Evolutionary conservation across 2,113 vertebrate genomes (phyloP).

Genomic region (Elachura formosa): DNA sequence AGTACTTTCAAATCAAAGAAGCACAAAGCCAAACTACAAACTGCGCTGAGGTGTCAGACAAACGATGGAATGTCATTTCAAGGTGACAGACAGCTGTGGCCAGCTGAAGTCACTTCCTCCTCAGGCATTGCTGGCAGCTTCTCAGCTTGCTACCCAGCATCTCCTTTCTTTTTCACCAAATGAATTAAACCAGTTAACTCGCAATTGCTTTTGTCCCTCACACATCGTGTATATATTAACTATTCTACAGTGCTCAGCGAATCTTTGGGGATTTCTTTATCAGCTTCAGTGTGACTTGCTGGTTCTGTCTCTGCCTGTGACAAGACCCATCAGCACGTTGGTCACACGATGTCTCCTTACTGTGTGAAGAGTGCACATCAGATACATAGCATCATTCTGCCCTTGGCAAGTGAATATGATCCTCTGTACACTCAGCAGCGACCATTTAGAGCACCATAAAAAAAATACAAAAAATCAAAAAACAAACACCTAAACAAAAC

Average conservation of each 20-base stretch:
- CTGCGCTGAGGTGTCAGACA: not conserved
- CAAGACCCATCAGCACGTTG: rapidly evolving
- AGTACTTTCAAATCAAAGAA: not conserved
- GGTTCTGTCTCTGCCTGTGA: not conserved
- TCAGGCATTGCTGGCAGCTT: not conserved
- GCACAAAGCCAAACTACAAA: not conserved
- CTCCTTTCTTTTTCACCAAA: not conserved
- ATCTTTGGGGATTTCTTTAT: not conserved
- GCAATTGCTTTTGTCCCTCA: not conserved
- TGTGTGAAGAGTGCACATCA: rapidly evolving
- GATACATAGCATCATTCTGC: not conserved
- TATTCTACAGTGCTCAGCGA: not conserved
- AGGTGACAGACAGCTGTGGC: not conserved
- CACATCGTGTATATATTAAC: not conserved
- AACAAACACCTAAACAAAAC: too few species aligned
- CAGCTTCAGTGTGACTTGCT: not conserved
- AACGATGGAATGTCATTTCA: not conserved
- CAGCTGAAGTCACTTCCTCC: not conserved
- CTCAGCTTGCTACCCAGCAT: not conserved
- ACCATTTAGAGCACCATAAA: not conserved
- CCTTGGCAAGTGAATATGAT: not conserved
- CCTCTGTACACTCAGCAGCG: not conserved
- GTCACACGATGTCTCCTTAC: rapidly evolving
- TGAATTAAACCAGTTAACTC: not conserved
- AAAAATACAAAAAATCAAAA: not conserved